These are phyloP conservation scores for Vidua chalybeata DNA, from an alignment of 2,113 vertebrate genomes.

Conservation along the genomic window DNA sequence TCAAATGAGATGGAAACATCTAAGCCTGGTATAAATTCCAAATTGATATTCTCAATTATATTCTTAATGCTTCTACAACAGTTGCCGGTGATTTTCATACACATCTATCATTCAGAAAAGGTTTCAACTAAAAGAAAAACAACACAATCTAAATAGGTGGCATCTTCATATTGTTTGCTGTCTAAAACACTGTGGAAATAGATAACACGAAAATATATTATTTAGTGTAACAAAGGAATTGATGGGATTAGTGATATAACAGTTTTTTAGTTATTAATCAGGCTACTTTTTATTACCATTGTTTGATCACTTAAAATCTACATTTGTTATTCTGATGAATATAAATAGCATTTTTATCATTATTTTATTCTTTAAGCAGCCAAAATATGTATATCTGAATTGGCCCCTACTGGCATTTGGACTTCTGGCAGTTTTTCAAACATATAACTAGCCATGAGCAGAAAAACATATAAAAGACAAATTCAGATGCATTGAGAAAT, in stretches of 20 bases:
- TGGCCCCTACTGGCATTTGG: background rate
- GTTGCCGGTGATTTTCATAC: background rate
- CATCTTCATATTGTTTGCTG: background rate
- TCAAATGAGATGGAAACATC: background rate
- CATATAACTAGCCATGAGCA: background rate
- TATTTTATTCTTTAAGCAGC: background rate
- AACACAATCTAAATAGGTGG: background rate
- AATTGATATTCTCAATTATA: background rate
- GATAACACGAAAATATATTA: background rate
- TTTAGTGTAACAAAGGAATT: background rate
- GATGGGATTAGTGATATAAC: background rate
- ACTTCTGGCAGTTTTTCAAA: background rate
- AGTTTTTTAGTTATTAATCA: constrained; percentile 4
- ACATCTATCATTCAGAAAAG: background rate
- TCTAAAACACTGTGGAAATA: background rate
- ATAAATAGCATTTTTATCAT: background rate
- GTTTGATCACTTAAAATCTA: background rate
- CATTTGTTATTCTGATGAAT: background rate
- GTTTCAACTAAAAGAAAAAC: background rate
- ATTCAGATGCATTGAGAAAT: background rate
- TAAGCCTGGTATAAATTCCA: background rate
- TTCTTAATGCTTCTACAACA: background rate
- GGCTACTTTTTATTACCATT: background rate
- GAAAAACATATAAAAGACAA: background rate
- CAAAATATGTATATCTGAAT: background rate